Percentiles rank a stretch among this genome's conserved stretches.
Conservation (phyloP, 2,888 invertebrate genomes). For the Saturnia pavonia region DNA sequence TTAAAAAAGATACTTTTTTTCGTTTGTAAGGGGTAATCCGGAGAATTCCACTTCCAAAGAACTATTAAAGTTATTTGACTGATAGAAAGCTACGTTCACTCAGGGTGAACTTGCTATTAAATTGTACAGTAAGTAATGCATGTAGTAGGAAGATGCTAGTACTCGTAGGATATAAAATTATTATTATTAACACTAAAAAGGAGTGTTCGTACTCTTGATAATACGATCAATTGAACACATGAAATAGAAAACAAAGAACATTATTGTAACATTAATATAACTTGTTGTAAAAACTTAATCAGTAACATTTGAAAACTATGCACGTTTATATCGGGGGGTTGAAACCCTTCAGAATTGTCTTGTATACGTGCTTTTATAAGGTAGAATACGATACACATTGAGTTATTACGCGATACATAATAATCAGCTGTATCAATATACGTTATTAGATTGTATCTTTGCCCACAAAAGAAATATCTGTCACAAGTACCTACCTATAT, state of each 20-base stretch:
- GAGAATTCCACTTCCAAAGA: too few relatives aligned
- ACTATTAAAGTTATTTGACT: too few relatives aligned
- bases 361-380: not conserved
- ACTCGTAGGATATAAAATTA: too few relatives aligned
- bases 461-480: not conserved
- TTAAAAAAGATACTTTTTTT: too few relatives aligned
- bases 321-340: not conserved
- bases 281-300: constrained; percentile 1
- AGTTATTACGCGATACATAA: too few relatives aligned
- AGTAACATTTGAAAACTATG: not conserved
- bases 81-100: too few relatives aligned
- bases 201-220: not conserved
- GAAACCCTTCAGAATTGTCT: not conserved
- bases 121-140: too few relatives aligned
- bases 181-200: not conserved
- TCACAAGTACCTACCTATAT: not conserved
- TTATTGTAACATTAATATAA: not conserved
- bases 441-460: constrained; percentile 36
- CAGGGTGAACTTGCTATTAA: too few relatives aligned
- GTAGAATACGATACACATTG: constrained; percentile 29
- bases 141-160: too few relatives aligned
- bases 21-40: too few relatives aligned
- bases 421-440: constrained; percentile 37
- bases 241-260: not conserved
- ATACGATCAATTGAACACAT: not conserved